Evolutionary conservation across 1,140 invertebrate species (phyloP), one percentile per base, ranked within the genome.

Genomic region (Eubasilissa regina): DNA sequence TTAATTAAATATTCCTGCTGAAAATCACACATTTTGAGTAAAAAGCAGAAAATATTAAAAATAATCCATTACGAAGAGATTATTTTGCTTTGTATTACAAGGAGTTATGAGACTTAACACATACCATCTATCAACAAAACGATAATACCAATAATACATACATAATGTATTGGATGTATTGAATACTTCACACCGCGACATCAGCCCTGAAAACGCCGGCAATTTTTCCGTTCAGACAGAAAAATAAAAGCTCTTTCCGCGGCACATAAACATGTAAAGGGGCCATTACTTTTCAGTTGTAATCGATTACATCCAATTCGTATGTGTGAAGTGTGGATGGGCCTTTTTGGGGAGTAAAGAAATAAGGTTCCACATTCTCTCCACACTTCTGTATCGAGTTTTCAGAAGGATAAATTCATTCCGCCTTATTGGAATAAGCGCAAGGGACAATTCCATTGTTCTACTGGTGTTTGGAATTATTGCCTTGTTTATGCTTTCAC

Each of bases 271-370:
- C 58, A 78, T 72, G 76, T 47, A 43, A 56, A 60, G 66, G n/a
- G 76, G 76, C 76, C 64, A 78, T 78, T 56, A 78, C 58, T 78
- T 78, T 72, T 78, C 76, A 72, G 76, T 53, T 77, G 76, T 78
- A 78, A 78, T 78, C 76, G 76, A 78, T 78, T 78, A 72, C 76
- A 78, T 56, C 76, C 76, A 78, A 78, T 78, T 58, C 75, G 44
- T 64, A 77, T 55, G 60, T 66, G 75, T 68, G 75, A 77, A 77
- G 75, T 77, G 75, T 66, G 75, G 47, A 77, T 51, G 60, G 55
- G 44, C n/a, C 25, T 60, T 19, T 19, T 55, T 21, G 72, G 72
- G 51, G 17, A 56, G 72, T 35, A 35, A 17, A 56, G 72, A 74
- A 58, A 58, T 13, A 48, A 21, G 19, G 72, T 74, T 56, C 43